phyloP scores from a whole-genome alignment of 2,113 vertebrate genomes.

The Trematomus loennbergii region DNA sequence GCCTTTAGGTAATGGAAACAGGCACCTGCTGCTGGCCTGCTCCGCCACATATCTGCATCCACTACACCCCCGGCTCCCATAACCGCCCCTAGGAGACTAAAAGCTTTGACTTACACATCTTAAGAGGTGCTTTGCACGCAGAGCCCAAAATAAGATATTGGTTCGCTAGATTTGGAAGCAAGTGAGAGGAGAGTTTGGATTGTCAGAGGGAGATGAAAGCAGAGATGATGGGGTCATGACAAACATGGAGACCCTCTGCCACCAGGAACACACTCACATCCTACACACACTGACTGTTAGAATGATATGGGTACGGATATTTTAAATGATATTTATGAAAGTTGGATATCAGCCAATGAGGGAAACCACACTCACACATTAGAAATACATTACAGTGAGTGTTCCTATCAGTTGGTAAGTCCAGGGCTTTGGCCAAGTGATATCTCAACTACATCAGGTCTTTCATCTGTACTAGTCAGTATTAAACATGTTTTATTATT shows the following conservation, averaged over 20 bases:
- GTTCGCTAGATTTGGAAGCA: constrained; percentile 57
- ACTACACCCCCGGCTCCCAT: constrained; percentile 68
- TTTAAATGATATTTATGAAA: not conserved
- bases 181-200: constrained; percentile 12
- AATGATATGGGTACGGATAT: not conserved
- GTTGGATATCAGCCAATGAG: constrained; percentile 20
- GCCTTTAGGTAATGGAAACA: constrained; percentile 82
- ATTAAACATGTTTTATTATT: too few species aligned
- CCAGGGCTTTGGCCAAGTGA: not conserved
- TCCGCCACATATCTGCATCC: constrained; percentile 78
- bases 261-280: constrained; percentile 37
- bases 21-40: constrained; percentile 85
- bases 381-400: not conserved
- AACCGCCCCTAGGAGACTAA: constrained; percentile 79
- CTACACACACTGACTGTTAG: constrained; percentile 2
- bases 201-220: constrained; percentile 87
- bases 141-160: constrained; percentile 75
- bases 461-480: too few species aligned
- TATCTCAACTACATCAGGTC: not conserved
- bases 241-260: constrained; percentile 39
- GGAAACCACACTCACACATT: not conserved
- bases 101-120: constrained; percentile 74
- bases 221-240: constrained; percentile 84
- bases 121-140: constrained; percentile 82
- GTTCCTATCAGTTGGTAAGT: not conserved